Base-by-base conservation (phyloP, 2,797 vertebrate genomes). In the Spinibarbus caldwelli region DNA sequence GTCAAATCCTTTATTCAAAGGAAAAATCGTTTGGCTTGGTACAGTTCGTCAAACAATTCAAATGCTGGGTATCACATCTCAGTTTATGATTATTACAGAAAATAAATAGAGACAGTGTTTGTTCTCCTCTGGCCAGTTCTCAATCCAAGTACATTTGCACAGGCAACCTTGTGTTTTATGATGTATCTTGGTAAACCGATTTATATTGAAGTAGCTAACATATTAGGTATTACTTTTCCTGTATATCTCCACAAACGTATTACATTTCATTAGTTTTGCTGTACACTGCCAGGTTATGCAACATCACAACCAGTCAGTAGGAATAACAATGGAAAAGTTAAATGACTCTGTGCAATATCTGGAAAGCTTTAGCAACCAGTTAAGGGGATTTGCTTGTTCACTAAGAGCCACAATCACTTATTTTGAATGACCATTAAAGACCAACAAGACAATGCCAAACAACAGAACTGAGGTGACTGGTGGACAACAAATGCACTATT, bases 11-110 rank as follows among this genome's bases (percentile, higher is more conserved):
- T 45, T 62, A 59, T 21, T 68, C 36, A n/a, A 79, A 85, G 17
- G 29, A 80, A 64, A 26, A 29, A 68, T 78, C 0, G 31, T 81
- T 87, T 86, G 73, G 72, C 47, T 83, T 87, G 59, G 76, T 47
- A 80, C 64, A 38, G 43, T 87, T 67, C 38, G 34, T 67, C 54
- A 72, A 81, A 47, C 21, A 6, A 54, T 26, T 23, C 23, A 75
- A 72, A 41, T 54, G 26, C 36, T 80, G 34, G 47, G 70, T 68
- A 78, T 36, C 68, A 68, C 43, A 78, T 82, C 78, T 62, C 72
- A 70, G 41, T 26, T 62, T 8, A 49, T 38, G 57, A 82, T 43
- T 64, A 72, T 72, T 26, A 59, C 45, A 78, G 45, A 57, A 73
- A 71, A 67, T 49, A 29, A 34, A 49, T 11, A 26, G 31, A 72